phyloP scores from a whole-genome alignment of 2,113 vertebrate species.

The Urocolius indicus region DNA sequence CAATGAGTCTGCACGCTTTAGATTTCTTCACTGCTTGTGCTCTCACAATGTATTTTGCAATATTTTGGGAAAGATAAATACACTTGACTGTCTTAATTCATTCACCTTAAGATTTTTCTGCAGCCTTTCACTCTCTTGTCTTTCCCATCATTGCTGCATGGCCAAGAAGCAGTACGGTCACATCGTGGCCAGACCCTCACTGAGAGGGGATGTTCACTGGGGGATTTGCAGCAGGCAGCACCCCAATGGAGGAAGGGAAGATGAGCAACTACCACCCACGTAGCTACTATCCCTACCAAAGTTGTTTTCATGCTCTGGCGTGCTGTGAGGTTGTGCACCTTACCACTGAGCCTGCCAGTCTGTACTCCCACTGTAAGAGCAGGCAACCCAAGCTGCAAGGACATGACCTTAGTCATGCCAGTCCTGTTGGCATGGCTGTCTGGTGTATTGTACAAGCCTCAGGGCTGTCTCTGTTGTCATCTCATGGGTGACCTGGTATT shows the following conservation, averaged over 20 bases:
- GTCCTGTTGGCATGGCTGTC: not conserved
- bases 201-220: not conserved
- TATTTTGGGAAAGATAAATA: not conserved
- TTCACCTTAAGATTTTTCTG: constrained; percentile 27
- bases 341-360: not conserved
- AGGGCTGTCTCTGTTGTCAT: not conserved
- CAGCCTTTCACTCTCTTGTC: not conserved
- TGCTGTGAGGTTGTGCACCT: not conserved
- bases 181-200: not conserved
- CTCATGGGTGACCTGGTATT: not conserved
- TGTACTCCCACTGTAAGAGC: not conserved
- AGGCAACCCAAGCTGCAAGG: not conserved
- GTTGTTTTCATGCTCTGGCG: not conserved
- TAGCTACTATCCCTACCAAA: not conserved
- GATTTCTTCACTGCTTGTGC: constrained; percentile 16
- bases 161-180: not conserved
- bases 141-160: not conserved
- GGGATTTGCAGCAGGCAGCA: not conserved
- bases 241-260: not conserved
- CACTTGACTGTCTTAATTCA: not conserved
- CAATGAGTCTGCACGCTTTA: constrained; percentile 50
- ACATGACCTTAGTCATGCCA: not conserved
- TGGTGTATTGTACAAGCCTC: not conserved
- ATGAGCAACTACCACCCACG: fast-evolving
- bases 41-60: constrained; percentile 36